Conservation (phyloP, 1,140 invertebrate genomes). For the Cyclargus thomasi region DNA sequence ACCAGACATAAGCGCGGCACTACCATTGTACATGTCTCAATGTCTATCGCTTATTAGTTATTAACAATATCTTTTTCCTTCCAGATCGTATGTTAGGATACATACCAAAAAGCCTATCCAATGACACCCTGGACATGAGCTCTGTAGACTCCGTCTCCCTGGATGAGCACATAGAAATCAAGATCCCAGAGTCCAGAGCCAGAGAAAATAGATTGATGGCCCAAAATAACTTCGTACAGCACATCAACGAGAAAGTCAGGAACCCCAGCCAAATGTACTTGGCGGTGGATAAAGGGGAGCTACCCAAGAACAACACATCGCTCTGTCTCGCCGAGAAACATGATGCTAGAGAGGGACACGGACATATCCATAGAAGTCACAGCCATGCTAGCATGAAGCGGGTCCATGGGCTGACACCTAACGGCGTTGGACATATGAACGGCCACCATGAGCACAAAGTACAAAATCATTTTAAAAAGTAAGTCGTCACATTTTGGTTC, state of each 20-base stretch:
- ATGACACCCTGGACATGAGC: slow-evolving; percentile 70
- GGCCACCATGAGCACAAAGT: slow-evolving; percentile 48
- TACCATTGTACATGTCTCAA: too few relatives aligned
- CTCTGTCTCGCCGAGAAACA: slow-evolving; percentile 28
- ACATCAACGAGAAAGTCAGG: slow-evolving; percentile 59
- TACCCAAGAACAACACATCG: slow-evolving; percentile 40
- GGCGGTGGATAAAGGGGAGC: slow-evolving; percentile 52
- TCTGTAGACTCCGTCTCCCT: slow-evolving; percentile 73
- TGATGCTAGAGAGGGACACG: slow-evolving; percentile 37
- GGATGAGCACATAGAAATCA: slow-evolving; percentile 73
- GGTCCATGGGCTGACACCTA: slow-evolving; percentile 50
- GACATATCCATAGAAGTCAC: slow-evolving; percentile 58
- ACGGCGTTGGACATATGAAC: slow-evolving; percentile 50
- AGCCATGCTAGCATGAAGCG: slow-evolving; percentile 66
- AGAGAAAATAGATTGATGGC: slow-evolving; percentile 68
- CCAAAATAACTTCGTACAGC: slow-evolving; percentile 64
- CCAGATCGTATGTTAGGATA: slow-evolving; percentile 67
- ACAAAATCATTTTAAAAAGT: slow-evolving; percentile 55
- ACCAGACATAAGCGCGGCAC: too few relatives aligned
- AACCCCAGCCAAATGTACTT: slow-evolving; percentile 54
- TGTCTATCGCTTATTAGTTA: too few relatives aligned
- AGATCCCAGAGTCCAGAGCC: slow-evolving; percentile 67
- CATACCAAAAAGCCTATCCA: slow-evolving; percentile 71
- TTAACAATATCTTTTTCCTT: slow-evolving; percentile 25
- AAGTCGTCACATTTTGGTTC: slow-evolving; percentile 30